A percentile compares a stretch with the other conserved stretches of the same genome.
phyloP scores from a whole-genome alignment of 2,888 invertebrate genomes.

The Parasteatoda lunata region DNA sequence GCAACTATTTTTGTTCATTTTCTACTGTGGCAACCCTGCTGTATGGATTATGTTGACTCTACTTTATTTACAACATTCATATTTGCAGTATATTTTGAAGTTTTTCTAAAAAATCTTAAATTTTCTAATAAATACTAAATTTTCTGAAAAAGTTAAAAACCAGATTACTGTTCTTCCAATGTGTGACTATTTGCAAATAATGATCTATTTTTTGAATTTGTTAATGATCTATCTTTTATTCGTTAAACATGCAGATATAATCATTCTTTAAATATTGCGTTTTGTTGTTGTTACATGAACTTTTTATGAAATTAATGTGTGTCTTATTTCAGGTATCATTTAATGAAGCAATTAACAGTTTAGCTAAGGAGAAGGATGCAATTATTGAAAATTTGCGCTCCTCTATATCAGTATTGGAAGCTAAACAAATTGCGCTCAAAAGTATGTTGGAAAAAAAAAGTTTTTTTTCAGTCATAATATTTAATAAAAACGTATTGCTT shows the following conservation, averaged over 20 bases:
- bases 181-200: background rate
- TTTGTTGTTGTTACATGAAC: background rate
- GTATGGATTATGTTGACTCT: no score
- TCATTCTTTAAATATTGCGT: background rate
- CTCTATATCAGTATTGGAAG: conserved; percentile 73
- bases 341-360: conserved; percentile 81
- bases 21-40: no score
- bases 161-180: background rate
- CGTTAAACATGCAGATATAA: background rate
- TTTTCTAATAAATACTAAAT: no score
- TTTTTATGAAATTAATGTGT: background rate
- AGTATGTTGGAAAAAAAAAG: no score
- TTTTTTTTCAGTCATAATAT: no score
- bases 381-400: conserved; percentile 81
- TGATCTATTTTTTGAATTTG: background rate
- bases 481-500: no score
- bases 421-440: conserved; percentile 48
- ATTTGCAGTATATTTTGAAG: no score
- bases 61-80: no score
- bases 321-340: conserved; percentile 73
- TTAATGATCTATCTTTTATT: background rate
- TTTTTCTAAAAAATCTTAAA: no score
- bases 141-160: background rate
- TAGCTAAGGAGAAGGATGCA: conserved; percentile 83
- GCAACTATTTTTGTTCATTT: no score